Evolutionary conservation across 2,113 vertebrate species (phyloP).

Genomic region (Tauraco erythrolophus): DNA sequence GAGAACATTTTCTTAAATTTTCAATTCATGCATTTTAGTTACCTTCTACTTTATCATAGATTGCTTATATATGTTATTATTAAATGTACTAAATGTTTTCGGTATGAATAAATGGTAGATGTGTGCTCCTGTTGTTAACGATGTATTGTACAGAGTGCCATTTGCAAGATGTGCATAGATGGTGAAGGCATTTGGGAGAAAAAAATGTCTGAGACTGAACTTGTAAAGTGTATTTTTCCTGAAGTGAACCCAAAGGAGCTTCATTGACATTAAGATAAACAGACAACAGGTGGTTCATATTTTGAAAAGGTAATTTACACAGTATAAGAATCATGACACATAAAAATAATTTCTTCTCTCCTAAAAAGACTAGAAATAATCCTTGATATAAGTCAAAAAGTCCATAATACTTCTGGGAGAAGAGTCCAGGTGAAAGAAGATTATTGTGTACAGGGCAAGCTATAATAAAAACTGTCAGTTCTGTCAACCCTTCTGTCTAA

Average conservation of each 20-base stretch:
- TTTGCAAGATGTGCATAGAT: not conserved
- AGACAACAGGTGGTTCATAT: slow-evolving; percentile 52
- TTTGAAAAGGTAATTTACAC: slow-evolving; percentile 50
- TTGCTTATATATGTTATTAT: not conserved
- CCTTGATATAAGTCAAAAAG: slow-evolving; percentile 62
- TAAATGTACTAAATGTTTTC: not conserved
- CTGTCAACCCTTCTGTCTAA: slow-evolving; percentile 69
- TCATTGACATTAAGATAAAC: slow-evolving; percentile 35
- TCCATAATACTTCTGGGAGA: slow-evolving; percentile 67
- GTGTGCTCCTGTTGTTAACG: not conserved
- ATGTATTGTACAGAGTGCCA: not conserved
- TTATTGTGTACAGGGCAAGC: slow-evolving; percentile 75
- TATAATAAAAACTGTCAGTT: slow-evolving; percentile 78
- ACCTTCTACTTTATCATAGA: not conserved
- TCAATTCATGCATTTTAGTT: not conserved
- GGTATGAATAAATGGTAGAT: not conserved
- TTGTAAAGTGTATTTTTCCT: not conserved
- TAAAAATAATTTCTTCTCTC: slow-evolving; percentile 50
- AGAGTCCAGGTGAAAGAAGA: slow-evolving; percentile 71
- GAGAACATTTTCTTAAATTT: not conserved
- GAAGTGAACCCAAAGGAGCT: not conserved
- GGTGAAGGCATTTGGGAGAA: not conserved
- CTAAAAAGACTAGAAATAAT: slow-evolving; percentile 59
- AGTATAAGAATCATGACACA: not conserved
- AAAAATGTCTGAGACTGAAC: not conserved